phyloP scores from a whole-genome alignment of 2,113 vertebrate genomes.

The Albula glossodonta region DNA sequence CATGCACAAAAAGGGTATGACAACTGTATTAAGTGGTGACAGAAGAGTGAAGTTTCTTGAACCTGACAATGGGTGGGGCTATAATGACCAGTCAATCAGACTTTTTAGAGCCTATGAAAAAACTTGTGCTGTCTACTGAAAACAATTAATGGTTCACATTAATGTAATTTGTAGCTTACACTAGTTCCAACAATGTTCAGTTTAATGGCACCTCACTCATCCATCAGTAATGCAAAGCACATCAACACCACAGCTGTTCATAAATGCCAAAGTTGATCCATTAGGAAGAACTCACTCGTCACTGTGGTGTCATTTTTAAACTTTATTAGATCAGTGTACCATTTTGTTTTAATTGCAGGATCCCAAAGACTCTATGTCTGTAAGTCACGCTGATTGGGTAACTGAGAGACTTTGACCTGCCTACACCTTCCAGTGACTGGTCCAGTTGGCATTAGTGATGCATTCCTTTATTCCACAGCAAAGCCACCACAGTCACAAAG shows the following conservation, averaged over 20 bases:
- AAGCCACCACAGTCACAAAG: constrained; percentile 60
- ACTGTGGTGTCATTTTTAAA: constrained; percentile 29
- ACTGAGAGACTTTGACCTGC: neutral
- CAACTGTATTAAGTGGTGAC: no score
- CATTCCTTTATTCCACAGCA: neutral
- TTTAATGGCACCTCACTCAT: no score
- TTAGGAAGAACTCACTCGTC: neutral
- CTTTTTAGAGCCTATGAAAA: no score
- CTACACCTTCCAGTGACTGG: neutral
- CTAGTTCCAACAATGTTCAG: no score
- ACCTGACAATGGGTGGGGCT: neutral
- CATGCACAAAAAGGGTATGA: neutral
- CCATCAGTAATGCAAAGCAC: neutral
- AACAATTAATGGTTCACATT: no score
- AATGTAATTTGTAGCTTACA: no score
- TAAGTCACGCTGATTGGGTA: neutral
- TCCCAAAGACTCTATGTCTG: neutral
- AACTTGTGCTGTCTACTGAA: no score
- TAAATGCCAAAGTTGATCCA: neutral
- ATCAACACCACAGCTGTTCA: neutral
- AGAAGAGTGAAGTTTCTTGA: no score
- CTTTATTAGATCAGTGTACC: constrained; percentile 65
- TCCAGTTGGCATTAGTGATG: neutral
- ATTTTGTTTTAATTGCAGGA: neutral
- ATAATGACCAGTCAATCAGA: no score